Evolutionary conservation across 92 coral and sea anemone species (phyloP).

Genomic region (Ricordea florida): DNA sequence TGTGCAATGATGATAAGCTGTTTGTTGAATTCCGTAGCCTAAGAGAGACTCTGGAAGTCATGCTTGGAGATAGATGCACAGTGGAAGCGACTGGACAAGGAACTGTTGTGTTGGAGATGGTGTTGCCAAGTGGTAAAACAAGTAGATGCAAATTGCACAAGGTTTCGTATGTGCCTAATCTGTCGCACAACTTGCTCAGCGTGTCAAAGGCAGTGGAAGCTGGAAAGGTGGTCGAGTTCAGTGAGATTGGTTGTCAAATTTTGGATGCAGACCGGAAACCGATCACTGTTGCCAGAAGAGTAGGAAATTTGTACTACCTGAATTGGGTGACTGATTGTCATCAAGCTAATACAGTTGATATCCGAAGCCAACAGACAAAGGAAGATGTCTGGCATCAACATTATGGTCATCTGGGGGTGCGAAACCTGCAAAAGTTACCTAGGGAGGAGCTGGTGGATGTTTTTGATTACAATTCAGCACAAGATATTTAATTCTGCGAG

Average conservation of each 20-base stretch:
- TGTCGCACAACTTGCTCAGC: slow-evolving; percentile 61
- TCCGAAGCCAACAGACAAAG: slow-evolving; percentile 5
- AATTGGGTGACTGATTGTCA: background rate
- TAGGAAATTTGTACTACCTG: slow-evolving; percentile 52
- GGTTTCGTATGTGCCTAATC: slow-evolving; percentile 56
- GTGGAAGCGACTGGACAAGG: slow-evolving; percentile 60
- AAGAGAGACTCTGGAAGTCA: slow-evolving; percentile 48
- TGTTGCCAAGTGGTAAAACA: background rate
- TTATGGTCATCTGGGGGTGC: slow-evolving; percentile 64
- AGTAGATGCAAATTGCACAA: slow-evolving; percentile 46
- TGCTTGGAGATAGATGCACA: slow-evolving; percentile 31
- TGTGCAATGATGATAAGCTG: slow-evolving; percentile 45
- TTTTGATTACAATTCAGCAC: slow-evolving; percentile 21
- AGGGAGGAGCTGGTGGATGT: slow-evolving; percentile 50
- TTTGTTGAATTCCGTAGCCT: slow-evolving; percentile 28
- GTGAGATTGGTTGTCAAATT: slow-evolving; percentile 48
- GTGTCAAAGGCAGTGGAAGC: slow-evolving; percentile 37
- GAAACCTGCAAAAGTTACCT: slow-evolving; percentile 47
- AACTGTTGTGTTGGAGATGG: slow-evolving; percentile 26
- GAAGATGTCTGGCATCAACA: slow-evolving; percentile 57
- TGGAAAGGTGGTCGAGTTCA: slow-evolving; percentile 60
- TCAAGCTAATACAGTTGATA: slow-evolving; percentile 7
- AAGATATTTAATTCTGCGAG: slow-evolving; percentile 34
- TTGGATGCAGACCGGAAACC: slow-evolving; percentile 38
- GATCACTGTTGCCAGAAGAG: slow-evolving; percentile 43